These are phyloP conservation scores for Caenorhabditis elegans DNA, from an alignment of 1,140 invertebrate genomes.

Conservation along the genomic window DNA sequence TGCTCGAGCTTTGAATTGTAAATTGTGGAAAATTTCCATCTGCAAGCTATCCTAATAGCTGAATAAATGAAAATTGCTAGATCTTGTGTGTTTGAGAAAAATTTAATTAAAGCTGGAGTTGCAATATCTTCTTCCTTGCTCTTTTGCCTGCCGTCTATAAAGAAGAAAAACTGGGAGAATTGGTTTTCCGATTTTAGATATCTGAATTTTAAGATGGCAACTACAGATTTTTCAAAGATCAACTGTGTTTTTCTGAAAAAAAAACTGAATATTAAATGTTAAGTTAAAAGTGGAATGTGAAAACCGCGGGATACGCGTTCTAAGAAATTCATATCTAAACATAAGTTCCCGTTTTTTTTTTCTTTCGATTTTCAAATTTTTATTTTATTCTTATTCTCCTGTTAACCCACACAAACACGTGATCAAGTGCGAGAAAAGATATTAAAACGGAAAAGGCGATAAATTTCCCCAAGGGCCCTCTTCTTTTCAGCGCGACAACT, in stretches of 20 bases:
- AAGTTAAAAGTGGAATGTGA: no score
- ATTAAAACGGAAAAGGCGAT: background rate
- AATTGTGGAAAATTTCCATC: background rate
- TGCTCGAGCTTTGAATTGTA: background rate
- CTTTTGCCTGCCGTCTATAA: background rate
- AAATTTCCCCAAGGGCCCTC: conserved; percentile 30
- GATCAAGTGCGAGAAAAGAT: conserved; percentile 25
- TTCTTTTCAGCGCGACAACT: conserved; percentile 8
- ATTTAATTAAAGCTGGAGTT: conserved; percentile 26
- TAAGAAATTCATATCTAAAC: no score
- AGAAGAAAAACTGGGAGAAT: background rate
- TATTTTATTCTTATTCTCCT: background rate
- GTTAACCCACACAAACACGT: no score
- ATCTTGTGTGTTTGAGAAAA: background rate
- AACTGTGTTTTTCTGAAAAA: no score
- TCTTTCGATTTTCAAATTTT: conserved; percentile 5
- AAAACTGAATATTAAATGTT: no score
- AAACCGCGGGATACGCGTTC: no score
- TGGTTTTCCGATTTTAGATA: no score
- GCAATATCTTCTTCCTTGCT: background rate
- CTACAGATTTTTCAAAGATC: no score
- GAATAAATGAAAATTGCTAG: background rate
- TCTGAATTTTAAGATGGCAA: no score
- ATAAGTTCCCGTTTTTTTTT: no score
- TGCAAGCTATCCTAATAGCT: background rate